These are phyloP conservation scores for Cherax quadricarinatus DNA, from an alignment of 1,140 invertebrate genomes.

Conservation along the genomic window DNA sequence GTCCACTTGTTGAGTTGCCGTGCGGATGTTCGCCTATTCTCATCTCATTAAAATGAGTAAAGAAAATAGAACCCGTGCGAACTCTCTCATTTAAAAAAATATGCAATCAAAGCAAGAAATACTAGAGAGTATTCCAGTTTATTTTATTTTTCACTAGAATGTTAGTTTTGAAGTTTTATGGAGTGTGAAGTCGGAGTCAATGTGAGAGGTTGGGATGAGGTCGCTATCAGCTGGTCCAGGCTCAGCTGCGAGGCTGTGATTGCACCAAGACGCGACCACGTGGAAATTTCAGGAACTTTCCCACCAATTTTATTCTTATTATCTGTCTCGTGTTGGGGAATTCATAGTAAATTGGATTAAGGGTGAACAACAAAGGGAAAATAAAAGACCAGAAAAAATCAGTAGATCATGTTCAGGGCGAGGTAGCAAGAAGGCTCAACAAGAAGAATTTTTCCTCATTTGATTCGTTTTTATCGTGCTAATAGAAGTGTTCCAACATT, in stretches of 20 bases:
- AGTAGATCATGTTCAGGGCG: no score
- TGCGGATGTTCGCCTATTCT: neutral
- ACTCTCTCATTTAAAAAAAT: no score
- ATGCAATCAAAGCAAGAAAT: no score
- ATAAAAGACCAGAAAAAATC: neutral
- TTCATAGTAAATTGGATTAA: constrained; percentile 28
- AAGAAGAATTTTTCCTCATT: no score
- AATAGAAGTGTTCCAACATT: no score
- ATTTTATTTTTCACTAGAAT: neutral
- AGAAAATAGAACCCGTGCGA: no score
- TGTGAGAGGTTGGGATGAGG: neutral
- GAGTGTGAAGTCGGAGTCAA: no score
- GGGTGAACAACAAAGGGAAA: neutral
- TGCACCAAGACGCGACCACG: constrained; percentile 28
- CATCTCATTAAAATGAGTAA: neutral
- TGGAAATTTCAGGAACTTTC: constrained; percentile 59
- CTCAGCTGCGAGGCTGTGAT: constrained; percentile 53
- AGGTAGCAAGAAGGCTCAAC: no score
- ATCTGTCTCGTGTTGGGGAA: constrained; percentile 38
- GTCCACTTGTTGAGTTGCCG: neutral
- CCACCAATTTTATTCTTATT: constrained; percentile 62
- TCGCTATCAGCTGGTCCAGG: constrained; percentile 26
- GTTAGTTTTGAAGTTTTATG: neutral
- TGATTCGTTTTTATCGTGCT: no score
- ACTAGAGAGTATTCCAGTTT: no score